Percentiles rank a stretch among this genome's conserved stretches.
Conservation (phyloP, 2,888 invertebrate species). For the Pristionchus maxplancki region DNA sequence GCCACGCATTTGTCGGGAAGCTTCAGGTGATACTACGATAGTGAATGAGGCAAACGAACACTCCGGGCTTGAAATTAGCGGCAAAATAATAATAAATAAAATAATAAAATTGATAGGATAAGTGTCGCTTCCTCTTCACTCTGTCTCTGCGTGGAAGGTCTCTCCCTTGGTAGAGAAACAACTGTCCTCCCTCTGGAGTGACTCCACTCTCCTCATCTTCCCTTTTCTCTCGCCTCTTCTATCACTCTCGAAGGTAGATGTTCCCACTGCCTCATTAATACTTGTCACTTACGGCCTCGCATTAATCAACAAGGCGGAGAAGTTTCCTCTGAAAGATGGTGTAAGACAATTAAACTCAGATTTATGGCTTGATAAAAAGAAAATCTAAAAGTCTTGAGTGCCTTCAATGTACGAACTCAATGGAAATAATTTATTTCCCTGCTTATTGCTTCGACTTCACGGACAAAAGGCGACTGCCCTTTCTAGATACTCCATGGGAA, state of each 20-base stretch:
- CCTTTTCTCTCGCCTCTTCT: background rate
- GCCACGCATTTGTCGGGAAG: too few relatives aligned
- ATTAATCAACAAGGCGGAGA: background rate
- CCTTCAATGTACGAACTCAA: background rate
- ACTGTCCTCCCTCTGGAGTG: background rate
- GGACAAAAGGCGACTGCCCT: background rate
- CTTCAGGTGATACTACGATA: too few relatives aligned
- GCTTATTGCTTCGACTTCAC: background rate
- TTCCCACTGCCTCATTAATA: conserved; percentile 23
- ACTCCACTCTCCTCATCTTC: background rate
- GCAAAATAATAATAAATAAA: background rate
- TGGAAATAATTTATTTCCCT: background rate
- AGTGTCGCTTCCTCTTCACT: background rate
- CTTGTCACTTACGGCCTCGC: background rate
- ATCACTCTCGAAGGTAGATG: background rate
- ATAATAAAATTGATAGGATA: background rate
- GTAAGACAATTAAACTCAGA: background rate
- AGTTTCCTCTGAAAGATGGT: background rate
- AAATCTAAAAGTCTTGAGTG: background rate
- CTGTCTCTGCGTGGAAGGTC: background rate
- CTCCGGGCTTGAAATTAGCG: too few relatives aligned
- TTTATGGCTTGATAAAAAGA: background rate
- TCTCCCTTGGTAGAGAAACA: conserved; percentile 17
- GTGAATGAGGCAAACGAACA: too few relatives aligned
- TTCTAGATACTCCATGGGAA: background rate